Conservation (phyloP, 2,113 vertebrate genomes). For the human (Homo sapiens) region DNA sequence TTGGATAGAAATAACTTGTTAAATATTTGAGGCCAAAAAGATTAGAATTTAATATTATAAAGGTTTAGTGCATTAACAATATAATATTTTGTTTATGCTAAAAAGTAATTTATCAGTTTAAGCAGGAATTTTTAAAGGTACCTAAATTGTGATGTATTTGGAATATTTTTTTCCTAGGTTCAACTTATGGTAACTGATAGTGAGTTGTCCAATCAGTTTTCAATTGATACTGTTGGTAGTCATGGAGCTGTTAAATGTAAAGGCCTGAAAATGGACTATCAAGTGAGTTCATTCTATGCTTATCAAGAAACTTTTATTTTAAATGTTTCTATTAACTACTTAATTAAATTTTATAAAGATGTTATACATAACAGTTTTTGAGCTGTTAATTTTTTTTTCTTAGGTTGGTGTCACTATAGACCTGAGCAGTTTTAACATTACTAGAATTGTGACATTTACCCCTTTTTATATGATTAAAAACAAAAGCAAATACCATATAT, state of each 20-base stretch:
- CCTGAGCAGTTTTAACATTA: constrained; percentile 96
- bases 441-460: constrained; percentile 96
- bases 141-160: constrained; percentile 24
- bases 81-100: not conserved
- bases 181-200: constrained; percentile 98
- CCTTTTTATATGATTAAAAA: constrained; percentile 97
- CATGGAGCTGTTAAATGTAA: constrained; percentile 97
- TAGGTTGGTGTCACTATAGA: constrained; percentile 97
- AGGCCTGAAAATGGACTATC: constrained; percentile 92
- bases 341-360: not conserved
- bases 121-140: not conserved
- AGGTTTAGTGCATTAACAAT: not conserved
- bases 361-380: not conserved
- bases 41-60: constrained; percentile 29
- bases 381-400: constrained; percentile 52
- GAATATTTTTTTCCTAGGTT: constrained; percentile 85
- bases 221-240: constrained; percentile 97
- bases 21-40: constrained; percentile 49
- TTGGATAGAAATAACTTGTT: not conserved
- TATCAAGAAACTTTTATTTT: constrained; percentile 23
- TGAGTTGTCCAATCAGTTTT: constrained; percentile 95
- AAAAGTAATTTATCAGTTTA: not conserved
- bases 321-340: not conserved
- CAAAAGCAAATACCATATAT: constrained; percentile 91
- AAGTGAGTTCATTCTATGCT: constrained; percentile 84